A percentile compares a stretch with the other conserved stretches of the same genome.
phyloP scores from a whole-genome alignment of 2,797 vertebrate genomes.

The Eurystomus glaucurus region DNA sequence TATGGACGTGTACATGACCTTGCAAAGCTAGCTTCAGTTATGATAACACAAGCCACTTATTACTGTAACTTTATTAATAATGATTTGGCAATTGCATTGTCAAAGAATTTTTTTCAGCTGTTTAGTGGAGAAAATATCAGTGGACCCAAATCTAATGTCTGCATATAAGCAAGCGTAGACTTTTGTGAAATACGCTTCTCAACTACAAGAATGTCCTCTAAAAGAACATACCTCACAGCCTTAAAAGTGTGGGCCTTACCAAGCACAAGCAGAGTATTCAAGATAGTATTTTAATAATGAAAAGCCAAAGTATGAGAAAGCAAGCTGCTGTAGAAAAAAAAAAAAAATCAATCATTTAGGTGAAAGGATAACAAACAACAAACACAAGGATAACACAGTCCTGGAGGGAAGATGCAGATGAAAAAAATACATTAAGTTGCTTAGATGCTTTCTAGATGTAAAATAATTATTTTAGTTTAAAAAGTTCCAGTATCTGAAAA shows the following conservation, averaged over 20 bases:
- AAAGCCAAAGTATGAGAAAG: slow-evolving; percentile 77
- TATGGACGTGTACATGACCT: not conserved
- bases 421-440: slow-evolving; percentile 70
- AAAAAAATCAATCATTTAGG: slow-evolving; percentile 69
- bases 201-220: slow-evolving; percentile 42
- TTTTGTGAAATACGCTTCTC: slow-evolving; percentile 54
- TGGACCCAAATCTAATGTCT: slow-evolving; percentile 1
- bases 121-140: not conserved
- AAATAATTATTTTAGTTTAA: slow-evolving; percentile 70
- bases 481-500: slow-evolving; percentile 29
- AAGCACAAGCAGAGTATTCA: slow-evolving; percentile 72
- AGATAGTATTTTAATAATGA: slow-evolving; percentile 78
- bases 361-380: slow-evolving; percentile 77
- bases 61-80: not conserved
- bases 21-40: not conserved
- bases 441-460: slow-evolving; percentile 70
- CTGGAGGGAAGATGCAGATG: slow-evolving; percentile 64
- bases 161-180: slow-evolving; percentile 21
- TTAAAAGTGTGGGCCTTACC: slow-evolving; percentile 61
- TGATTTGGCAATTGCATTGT: not conserved
- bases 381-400: slow-evolving; percentile 70
- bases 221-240: slow-evolving; percentile 43
- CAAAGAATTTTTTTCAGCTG: not conserved
- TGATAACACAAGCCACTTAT: not conserved
- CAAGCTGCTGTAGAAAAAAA: slow-evolving; percentile 38